Evolutionary conservation across 2,113 vertebrate species (phyloP), one percentile per base, ranked within the genome.

Genomic region (Arothron firmamentum): DNA sequence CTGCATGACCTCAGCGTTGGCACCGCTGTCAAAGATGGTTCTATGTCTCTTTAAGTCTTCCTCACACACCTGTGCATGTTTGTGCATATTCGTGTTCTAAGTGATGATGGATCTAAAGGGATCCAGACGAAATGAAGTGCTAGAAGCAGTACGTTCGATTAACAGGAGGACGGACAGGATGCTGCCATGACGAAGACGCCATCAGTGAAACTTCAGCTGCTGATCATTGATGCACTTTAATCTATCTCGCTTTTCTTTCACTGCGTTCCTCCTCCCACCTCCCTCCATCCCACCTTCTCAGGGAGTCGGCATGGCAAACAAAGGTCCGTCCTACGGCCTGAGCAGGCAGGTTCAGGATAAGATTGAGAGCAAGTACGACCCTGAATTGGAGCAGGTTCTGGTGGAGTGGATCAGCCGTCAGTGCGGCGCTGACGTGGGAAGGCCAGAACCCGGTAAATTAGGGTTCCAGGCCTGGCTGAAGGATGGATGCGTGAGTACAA

Each of bases 391-490:
- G 88, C 91, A 88, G 51, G 90, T 94, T 43, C 90, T 99, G 85
- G 93, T 95, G 74, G 94, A 96, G 79, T 98, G 97, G 97, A 93
- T 99, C 41, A 48, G 78, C 54, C 82, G 88, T 15, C 97, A 99
- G 90, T 95, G 94, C 0, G 94, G 93, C 1, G 48, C 91, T 0
- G 88, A 85, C 0, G 94, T 94, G 71, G 93, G 92, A 0, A 92
- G 83, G 21, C 95, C 95, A 0, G 94, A 96, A 46, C 76, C 90
- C 0, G 96, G 97, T 42, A 94, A 95, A 80, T 68, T 90, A 70
- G 96, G 94, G 56, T 98, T 99, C 91, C 97, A 99, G 87, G 74
- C 92, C 56, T 99, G 97, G 97, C 93, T 99, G 70, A 98, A 97
- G 85, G 96, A 99, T 0, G 97, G 97, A 66, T 87, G 93, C 59